Percentiles rank a stretch among this genome's conserved stretches.
Conservation (phyloP, 2,888 invertebrate species). For the Brenthis ino region DNA sequence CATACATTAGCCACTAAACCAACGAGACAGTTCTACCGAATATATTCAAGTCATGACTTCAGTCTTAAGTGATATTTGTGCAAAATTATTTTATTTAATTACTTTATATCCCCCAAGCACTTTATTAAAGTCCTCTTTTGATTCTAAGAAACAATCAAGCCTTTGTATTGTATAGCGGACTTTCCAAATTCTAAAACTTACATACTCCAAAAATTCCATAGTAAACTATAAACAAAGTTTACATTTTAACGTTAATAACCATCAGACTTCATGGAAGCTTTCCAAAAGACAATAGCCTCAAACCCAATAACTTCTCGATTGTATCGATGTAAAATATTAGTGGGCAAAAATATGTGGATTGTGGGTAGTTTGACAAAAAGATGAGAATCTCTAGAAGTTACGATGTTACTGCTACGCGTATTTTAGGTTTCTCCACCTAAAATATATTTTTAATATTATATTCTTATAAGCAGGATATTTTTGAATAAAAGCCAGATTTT, state of each 20-base stretch:
- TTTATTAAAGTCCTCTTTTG: too few relatives aligned
- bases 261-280: constrained; percentile 13
- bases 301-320: background rate
- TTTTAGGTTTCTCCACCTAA: background rate
- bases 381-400: constrained; percentile 20
- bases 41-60: too few relatives aligned
- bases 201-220: background rate
- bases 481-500: too few relatives aligned
- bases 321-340: constrained; percentile 16
- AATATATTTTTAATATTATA: background rate
- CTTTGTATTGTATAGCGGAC: too few relatives aligned
- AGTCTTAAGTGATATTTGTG: too few relatives aligned
- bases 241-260: background rate
- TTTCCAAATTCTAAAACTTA: too few relatives aligned
- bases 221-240: background rate
- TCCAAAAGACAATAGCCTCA: constrained; percentile 12
- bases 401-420: background rate
- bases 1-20: too few relatives aligned
- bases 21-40: too few relatives aligned
- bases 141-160: too few relatives aligned
- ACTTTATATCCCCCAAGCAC: too few relatives aligned
- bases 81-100: too few relatives aligned
- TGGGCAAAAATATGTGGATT: background rate
- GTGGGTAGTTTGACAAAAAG: constrained; percentile 18
- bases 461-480: too few relatives aligned